Base-by-base conservation (phyloP, 1,140 invertebrate species). In the Cotesia vestalis region DNA sequence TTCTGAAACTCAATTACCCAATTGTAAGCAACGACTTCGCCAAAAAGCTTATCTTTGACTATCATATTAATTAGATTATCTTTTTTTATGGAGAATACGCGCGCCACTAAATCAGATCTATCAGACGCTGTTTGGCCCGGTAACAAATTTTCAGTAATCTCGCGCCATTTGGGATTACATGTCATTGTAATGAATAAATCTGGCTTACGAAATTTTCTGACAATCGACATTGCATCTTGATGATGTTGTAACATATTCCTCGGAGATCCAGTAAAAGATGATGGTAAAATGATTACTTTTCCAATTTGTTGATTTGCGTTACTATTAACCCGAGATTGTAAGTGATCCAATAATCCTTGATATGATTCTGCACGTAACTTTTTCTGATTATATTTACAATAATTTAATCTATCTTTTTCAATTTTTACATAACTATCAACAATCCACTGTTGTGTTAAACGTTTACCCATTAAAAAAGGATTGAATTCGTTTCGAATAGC, bases 401-500 rank as follows among this genome's bases (percentile, higher is more conserved):
- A 17, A 17, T 17, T 17, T 17, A 17, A 17, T 17, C 17, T 17
- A 17, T 17, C 17, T 17, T 17, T 17, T 17, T 17, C 17, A 17
- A 17, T 17, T 17, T 17, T 17, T 17, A 17, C 17, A 17, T 17
- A 17, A 17, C 17, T 17, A 17, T 17, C 17, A 17, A 17, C 17
- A 17, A 17, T 17, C 17, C 17, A 17, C 17, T 17, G 17, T 17
- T 17, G 17, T 17, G 17, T 17, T 17, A 17, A 17, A 17, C 53
- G 12, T 12, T 8, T 40, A 8, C 38, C 38, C 38, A 40, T 40
- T 81, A 70, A 75, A 79, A 80, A 89, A 88, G 0, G 88, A 87
- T 35, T 89, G 75, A 6, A 88, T 86, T 72, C 86, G 77, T 74
- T 89, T 89, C 75, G 88, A 87, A 71, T 71, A 51, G 62, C 62